These are phyloP conservation scores for Drosophila mimica DNA, from an alignment of 2,888 invertebrate genomes.

Conservation along the genomic window DNA sequence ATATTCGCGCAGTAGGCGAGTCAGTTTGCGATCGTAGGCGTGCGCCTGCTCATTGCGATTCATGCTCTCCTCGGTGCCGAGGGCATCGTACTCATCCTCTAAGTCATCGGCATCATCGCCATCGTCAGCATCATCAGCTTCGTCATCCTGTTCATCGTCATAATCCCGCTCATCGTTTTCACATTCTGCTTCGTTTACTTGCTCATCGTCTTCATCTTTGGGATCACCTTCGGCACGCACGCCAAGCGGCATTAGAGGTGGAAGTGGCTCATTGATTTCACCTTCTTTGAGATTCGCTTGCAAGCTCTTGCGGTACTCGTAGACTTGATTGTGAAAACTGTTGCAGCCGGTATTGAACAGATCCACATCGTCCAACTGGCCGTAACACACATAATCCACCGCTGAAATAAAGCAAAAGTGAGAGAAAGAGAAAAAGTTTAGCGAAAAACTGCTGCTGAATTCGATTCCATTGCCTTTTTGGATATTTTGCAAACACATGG, in stretches of 20 bases:
- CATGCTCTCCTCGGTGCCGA: conserved; percentile 81
- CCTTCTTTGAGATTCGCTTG: conserved; percentile 80
- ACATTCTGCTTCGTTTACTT: conserved; percentile 30
- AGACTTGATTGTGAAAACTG: conserved; percentile 82
- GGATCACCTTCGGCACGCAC: conserved; percentile 67
- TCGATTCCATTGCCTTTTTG: conserved; percentile 82
- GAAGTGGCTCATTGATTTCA: conserved; percentile 66
- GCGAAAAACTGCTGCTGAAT: conserved; percentile 75
- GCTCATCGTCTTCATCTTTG: conserved; percentile 57
- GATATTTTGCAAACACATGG: conserved; percentile 84
- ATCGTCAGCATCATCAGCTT: conserved; percentile 58
- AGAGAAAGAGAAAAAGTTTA: conserved; percentile 32
- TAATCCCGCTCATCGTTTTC: conserved; percentile 37
- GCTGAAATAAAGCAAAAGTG: conserved; percentile 65
- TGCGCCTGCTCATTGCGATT: conserved; percentile 80
- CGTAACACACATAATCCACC: conserved; percentile 82
- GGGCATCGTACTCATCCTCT: conserved; percentile 58
- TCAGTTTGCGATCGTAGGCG: conserved; percentile 80
- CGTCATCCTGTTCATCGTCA: conserved; percentile 40
- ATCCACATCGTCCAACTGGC: conserved; percentile 82
- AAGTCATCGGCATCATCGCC: conserved; percentile 64
- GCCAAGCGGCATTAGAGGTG: conserved; percentile 75
- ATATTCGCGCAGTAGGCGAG: conserved; percentile 76
- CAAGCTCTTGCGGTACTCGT: conserved; percentile 82
- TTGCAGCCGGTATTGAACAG: conserved; percentile 80